Evolutionary conservation across 2,888 invertebrate species (phyloP), one percentile per base, ranked within the genome.

Genomic region (Tillus elongatus): DNA sequence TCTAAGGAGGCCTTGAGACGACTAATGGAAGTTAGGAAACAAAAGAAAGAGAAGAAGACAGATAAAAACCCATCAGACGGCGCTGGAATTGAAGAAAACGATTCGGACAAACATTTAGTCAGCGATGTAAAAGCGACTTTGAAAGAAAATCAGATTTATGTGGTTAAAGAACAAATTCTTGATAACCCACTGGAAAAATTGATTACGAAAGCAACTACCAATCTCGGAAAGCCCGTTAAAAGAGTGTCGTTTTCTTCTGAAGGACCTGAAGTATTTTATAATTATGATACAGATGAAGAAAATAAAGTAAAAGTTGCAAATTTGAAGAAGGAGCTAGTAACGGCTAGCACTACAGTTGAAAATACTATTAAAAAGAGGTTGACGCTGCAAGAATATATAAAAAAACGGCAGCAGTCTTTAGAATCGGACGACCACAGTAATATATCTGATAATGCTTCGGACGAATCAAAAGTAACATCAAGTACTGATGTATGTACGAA

Each of bases 1-100:
- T 19, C 24, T n/a, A 19, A n/a, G n/a, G 24, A 19, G 24, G 24
- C 24, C 24, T 19, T 19, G 24, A 19, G n/a, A n/a, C 6, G n/a
- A n/a, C 24, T 19, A n/a, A 19, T 19, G 24, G 24, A 19, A n/a
- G n/a, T 19, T n/a, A 6, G 24, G 24, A 19, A 19, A n/a, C 6
- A n/a, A n/a, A 19, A n/a, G 24, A 19, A 19, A 19, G n/a, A 19
- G 6, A 19, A 19, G 6, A 19, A 6, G 6, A 19, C 24, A 6
- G n/a, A 6, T 8, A 19, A 6, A 6, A n/a, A 19, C 6, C 24
- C 24, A n/a, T 19, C 24, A n/a, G 24, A n/a, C 6, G 24, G 24
- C 24, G 24, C 6, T 8, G n/a, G 24, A 8, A n/a, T n/a, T n/a
- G n/a, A n/a, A n/a, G n/a, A n/a, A n/a, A n/a, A n/a, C n/a, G n/a